A percentile compares a stretch with the other conserved stretches of the same genome.
These are phyloP conservation scores for Indicator indicator DNA, from an alignment of 2,113 vertebrate genomes.

Conservation along the genomic window DNA sequence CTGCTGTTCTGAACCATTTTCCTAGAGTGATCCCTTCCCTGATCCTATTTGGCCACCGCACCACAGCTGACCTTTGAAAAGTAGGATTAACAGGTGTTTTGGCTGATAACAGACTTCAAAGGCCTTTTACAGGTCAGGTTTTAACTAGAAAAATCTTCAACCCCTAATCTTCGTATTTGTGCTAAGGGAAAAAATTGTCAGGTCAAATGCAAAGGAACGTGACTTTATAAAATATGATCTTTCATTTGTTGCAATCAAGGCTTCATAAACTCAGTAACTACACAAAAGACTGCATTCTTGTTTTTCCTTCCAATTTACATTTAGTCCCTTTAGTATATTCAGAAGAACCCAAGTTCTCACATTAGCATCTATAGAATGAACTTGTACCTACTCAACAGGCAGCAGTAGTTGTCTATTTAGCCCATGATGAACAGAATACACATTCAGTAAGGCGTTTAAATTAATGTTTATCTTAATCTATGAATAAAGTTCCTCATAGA, in stretches of 20 bases:
- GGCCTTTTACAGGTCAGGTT: neutral
- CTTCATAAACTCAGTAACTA: neutral
- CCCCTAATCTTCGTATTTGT: neutral
- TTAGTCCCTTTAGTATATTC: neutral
- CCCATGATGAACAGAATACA: neutral
- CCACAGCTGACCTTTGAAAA: neutral
- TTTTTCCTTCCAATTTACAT: neutral
- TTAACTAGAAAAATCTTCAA: neutral
- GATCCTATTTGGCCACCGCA: neutral
- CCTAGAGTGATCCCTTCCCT: neutral
- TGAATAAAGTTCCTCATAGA: neutral
- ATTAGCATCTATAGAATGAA: neutral
- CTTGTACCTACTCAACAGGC: neutral
- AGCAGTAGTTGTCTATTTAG: neutral
- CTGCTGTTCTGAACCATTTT: neutral
- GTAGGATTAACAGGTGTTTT: neutral
- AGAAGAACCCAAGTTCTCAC: neutral
- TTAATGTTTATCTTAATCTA: neutral
- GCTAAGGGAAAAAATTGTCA: neutral
- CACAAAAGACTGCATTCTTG: neutral
- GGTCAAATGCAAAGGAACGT: neutral
- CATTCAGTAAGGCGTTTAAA: neutral
- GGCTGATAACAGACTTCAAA: neutral
- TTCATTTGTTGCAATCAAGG: neutral
- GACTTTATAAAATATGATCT: neutral